These are phyloP conservation scores for Camponotus pennsylvanicus DNA, from an alignment of 1,140 invertebrate species.

Conservation along the genomic window DNA sequence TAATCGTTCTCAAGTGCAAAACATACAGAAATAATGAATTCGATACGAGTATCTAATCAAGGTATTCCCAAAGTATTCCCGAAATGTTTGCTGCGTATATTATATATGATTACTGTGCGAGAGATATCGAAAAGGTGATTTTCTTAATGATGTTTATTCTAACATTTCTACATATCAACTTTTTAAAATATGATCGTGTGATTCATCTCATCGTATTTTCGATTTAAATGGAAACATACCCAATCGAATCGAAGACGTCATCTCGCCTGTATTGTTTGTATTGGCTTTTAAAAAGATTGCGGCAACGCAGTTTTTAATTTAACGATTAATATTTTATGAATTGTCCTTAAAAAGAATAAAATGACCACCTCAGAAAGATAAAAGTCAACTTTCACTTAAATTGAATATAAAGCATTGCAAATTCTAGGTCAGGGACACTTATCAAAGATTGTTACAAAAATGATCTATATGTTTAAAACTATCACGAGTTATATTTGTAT, in stretches of 20 bases:
- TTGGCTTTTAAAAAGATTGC: neutral
- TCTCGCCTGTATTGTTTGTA: neutral
- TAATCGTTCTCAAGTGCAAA: slow-evolving; percentile 7
- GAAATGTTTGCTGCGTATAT: slow-evolving; percentile 17
- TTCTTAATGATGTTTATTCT: neutral
- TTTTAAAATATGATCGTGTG: neutral
- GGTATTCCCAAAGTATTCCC: neutral
- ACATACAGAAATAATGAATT: neutral
- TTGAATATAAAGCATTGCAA: neutral
- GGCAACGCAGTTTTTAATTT: slow-evolving; percentile 11
- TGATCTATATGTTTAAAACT: neutral
- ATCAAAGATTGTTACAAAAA: neutral
- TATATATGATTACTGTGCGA: neutral
- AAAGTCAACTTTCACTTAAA: slow-evolving; percentile 27
- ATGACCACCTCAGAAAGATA: neutral
- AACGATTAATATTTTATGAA: neutral
- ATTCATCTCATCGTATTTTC: slow-evolving; percentile 12
- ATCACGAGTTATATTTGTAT: neutral
- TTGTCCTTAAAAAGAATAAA: neutral
- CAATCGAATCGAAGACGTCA: neutral
- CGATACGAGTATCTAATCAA: neutral
- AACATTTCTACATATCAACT: neutral
- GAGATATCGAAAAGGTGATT: neutral
- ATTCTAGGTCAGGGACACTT: neutral
- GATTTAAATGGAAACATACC: neutral